Conservation (phyloP, 2,888 invertebrate species). For the Conops quadrifasciatus region DNA sequence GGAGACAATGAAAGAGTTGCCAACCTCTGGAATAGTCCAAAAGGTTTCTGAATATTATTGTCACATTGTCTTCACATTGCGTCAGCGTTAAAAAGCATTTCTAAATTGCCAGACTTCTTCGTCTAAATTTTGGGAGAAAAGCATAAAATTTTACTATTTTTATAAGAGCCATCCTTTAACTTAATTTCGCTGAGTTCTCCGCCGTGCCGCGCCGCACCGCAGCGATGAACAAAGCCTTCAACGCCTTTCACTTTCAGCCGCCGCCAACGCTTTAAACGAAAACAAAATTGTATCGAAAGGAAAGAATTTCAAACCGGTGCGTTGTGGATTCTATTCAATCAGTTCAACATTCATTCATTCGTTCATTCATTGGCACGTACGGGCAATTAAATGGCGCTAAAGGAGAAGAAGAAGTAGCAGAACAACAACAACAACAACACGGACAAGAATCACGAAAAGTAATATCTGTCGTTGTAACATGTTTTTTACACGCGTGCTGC, state of each 20-base stretch:
- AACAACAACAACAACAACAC: neutral
- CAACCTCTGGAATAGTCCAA: too few species aligned
- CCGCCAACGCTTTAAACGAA: neutral
- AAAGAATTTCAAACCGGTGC: neutral
- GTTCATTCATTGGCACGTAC: conserved; percentile 3
- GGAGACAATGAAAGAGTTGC: too few species aligned
- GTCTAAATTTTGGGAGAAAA: too few species aligned
- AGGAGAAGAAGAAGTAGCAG: neutral
- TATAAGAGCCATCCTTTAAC: too few species aligned
- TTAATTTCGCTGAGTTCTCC: too few species aligned
- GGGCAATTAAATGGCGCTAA: conserved; percentile 2
- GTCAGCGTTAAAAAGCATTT: too few species aligned
- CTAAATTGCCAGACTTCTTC: too few species aligned
- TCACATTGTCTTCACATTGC: too few species aligned
- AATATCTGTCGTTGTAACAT: conserved; percentile 1
- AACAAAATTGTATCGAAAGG: neutral
- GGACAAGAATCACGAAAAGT: neutral
- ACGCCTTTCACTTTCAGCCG: neutral
- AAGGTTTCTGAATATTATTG: too few species aligned
- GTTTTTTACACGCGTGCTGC: conserved; percentile 25
- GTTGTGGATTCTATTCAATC: neutral
- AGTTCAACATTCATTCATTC: neutral
- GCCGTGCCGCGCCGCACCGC: too few species aligned
- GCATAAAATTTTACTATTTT: too few species aligned
- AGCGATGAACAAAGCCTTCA: neutral